Evolutionary conservation across 2,888 invertebrate genomes (phyloP).

Genomic region (Choristoneura rosaceana): DNA sequence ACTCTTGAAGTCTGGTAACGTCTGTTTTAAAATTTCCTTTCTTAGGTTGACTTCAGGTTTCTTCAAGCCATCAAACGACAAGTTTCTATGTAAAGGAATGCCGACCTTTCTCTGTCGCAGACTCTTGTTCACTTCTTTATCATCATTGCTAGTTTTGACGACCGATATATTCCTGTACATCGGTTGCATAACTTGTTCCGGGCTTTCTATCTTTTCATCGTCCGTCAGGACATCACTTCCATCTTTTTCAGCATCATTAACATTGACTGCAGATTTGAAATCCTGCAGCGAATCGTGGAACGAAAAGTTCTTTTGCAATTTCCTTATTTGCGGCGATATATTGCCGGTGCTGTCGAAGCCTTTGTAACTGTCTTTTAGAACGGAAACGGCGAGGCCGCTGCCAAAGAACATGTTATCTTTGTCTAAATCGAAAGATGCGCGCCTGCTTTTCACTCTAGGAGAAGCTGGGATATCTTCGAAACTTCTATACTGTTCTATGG

Average conservation of each 20-base stretch:
- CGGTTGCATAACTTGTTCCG: slow-evolving; percentile 27
- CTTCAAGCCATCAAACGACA: slow-evolving; percentile 57
- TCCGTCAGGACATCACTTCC: slow-evolving; percentile 44
- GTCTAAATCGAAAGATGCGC: slow-evolving; percentile 65
- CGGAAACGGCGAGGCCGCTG: slow-evolving; percentile 61
- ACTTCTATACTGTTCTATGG: slow-evolving; percentile 65
- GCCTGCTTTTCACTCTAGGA: slow-evolving; percentile 74
- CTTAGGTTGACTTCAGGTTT: slow-evolving; percentile 60
- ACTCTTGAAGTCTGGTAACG: slow-evolving; percentile 60
- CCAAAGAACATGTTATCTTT: slow-evolving; percentile 54
- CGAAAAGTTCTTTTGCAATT: slow-evolving; percentile 69
- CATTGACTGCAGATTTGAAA: slow-evolving; percentile 50
- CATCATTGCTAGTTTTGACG: slow-evolving; percentile 47
- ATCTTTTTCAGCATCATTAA: slow-evolving; percentile 50
- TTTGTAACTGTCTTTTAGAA: slow-evolving; percentile 69
- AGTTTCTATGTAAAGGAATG: slow-evolving; percentile 50
- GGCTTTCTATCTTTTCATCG: slow-evolving; percentile 19
- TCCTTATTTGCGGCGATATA: slow-evolving; percentile 68
- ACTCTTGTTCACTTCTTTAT: slow-evolving; percentile 45
- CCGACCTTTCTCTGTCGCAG: slow-evolving; percentile 61
- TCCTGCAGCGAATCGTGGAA: slow-evolving; percentile 60
- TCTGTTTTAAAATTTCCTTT: slow-evolving; percentile 65
- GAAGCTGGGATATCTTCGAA: slow-evolving; percentile 79
- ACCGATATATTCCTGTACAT: slow-evolving; percentile 61
- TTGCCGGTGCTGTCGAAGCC: slow-evolving; percentile 61